Evolutionary conservation across 2,113 vertebrate genomes (phyloP), one percentile per base, ranked within the genome.

Genomic region (Calonectris borealis): DNA sequence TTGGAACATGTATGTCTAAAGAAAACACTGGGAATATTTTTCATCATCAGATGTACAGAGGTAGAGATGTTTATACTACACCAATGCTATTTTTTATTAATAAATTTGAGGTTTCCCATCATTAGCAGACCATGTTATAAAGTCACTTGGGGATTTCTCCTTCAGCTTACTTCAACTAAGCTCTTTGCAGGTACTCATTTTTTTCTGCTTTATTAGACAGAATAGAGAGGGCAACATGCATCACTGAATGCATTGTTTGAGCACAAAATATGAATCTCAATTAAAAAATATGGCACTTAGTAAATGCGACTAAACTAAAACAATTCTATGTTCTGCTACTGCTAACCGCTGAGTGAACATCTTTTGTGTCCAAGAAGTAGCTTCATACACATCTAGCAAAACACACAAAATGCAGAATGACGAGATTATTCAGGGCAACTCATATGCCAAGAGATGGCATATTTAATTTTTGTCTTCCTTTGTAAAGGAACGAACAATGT

Each of bases 51-150:
- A 26, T 40, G 26, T 49, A 68, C 19, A 62, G 38, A 60, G 16
- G 24, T 69, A 82, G 48, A 85, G 71, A 16, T 80, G 36, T 78
- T 75, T 68, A 9, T 94, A 73, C 92, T 46, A 81, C 38, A 68
- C 24, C 78, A 94, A 29, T 54, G 84, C 83, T 68, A 75, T 85
- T 96, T 72, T 90, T 40, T 62, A 19, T 76, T 92, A 93, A 93
- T 78, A 92, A 82, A 86, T 89, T 32, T 88, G 81, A 86, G 93
- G 79, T 85, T 70, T 86, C 44, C 64, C 7, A 80, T 60, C 69
- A 65, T 82, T 92, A 77, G 75, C 80, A 94, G 83, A 80, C 89
- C n/a, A 18, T 22, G 14, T 83, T 90, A 34, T 94, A 22, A 73
- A 91, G 54, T 49, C 60, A 40, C 32, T 60, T 57, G 57, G 85